Conservation (phyloP, 2,113 vertebrate species). For the Herpailurus yagouaroundi region DNA sequence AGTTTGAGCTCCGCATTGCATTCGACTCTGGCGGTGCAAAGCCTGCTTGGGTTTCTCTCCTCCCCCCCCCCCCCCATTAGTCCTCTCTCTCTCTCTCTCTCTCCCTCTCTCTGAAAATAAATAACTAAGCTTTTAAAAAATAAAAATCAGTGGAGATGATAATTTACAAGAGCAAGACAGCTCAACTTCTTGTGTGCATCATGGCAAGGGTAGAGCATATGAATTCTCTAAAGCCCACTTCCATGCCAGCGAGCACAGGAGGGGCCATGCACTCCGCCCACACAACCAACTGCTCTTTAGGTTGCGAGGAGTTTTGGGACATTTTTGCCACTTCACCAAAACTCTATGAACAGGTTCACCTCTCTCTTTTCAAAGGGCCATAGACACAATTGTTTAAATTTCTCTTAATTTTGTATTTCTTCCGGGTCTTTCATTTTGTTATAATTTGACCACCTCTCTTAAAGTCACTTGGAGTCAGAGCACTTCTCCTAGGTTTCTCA, state of each 20-base stretch:
- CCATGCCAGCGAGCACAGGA: neutral
- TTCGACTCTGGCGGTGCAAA: too few species aligned
- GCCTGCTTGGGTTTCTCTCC: too few species aligned
- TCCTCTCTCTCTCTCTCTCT: too few species aligned
- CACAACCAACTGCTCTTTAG: neutral
- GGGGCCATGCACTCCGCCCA: neutral
- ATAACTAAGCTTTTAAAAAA: too few species aligned
- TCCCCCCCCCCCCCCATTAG: too few species aligned
- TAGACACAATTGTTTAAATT: neutral
- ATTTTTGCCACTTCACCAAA: neutral
- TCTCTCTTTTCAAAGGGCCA: neutral
- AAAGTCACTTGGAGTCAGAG: neutral
- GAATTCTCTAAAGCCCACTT: neutral
- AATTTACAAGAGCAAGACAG: neutral
- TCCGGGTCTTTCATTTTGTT: neutral
- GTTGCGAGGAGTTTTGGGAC: neutral
- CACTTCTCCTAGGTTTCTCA: neutral
- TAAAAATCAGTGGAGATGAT: neutral
- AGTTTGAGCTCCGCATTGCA: too few species aligned
- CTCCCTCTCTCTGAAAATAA: too few species aligned
- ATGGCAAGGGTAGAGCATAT: neutral
- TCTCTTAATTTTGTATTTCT: neutral
- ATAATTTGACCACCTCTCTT: neutral
- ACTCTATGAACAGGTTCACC: neutral
- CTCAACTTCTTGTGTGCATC: neutral